These are phyloP conservation scores for Brienomyrus brachyistius DNA, from an alignment of 2,113 vertebrate species.

Conservation along the genomic window DNA sequence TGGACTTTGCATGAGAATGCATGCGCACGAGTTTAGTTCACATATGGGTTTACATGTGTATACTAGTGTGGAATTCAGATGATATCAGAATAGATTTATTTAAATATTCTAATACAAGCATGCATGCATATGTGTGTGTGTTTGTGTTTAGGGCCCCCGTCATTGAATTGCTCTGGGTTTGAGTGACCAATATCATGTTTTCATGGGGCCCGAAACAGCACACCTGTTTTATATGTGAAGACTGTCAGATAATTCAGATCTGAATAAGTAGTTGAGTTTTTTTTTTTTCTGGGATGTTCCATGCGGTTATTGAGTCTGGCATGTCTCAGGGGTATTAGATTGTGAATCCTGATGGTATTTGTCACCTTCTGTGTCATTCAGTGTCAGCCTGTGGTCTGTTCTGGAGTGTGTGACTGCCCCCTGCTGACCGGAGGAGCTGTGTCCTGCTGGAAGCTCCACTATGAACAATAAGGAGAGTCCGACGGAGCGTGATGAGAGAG, in stretches of 20 bases:
- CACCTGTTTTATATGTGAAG: neutral
- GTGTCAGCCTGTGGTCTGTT: constrained; percentile 22
- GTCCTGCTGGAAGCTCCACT: constrained; percentile 39
- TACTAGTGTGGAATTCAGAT: neutral
- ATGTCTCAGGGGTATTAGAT: neutral
- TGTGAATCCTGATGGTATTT: neutral
- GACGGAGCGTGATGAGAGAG: constrained; percentile 66
- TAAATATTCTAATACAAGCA: neutral
- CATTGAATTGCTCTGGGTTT: neutral
- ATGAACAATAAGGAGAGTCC: constrained; percentile 76
- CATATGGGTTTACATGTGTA: neutral
- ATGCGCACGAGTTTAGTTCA: neutral
- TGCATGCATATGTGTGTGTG: neutral
- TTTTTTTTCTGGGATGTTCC: neutral
- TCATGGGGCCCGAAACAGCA: neutral
- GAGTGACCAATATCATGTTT: neutral
- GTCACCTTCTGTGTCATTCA: neutral
- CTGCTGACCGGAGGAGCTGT: constrained; percentile 42
- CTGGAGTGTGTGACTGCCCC: constrained; percentile 39
- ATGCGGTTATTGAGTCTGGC: neutral
- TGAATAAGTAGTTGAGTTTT: neutral
- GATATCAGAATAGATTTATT: neutral
- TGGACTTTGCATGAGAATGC: neutral
- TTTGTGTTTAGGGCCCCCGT: neutral
- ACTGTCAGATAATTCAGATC: neutral